Evolutionary conservation across 2,888 invertebrate genomes (phyloP), one percentile per base, ranked within the genome.

Genomic region (Orthosia incerta): DNA sequence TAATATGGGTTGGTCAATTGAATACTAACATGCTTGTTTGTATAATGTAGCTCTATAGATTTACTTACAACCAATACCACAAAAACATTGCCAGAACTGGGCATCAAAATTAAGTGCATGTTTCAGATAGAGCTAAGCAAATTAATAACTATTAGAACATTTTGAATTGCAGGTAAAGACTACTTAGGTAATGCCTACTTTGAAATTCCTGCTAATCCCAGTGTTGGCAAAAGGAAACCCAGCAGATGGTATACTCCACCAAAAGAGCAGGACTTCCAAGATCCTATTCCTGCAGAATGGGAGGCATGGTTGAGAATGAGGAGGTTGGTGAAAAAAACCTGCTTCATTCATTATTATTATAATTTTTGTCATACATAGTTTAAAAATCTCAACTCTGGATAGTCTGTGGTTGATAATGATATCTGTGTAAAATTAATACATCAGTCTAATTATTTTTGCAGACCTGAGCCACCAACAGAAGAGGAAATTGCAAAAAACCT

Each of bases 221-320:
- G 97, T 65, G 89, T 94, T 63, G 98, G 98, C 0, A 97, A 97
- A 91, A 96, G 97, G 62, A 97, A 96, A 82, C 90, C 97, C 0
- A 96, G 97, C 1, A 95, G 98, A 65, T 98, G 98, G 97, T 98
- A 98, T 93, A 97, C 97, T 79, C 98, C 98, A 0, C 93, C 95
- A 0, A 95, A 96, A 60, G 97, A 97, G 23, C 96, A 96, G 57
- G 97, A 97, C 76, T 98, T 98, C 86, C 97, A 97, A 80, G 97
- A 98, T 89, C 98, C 98, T 88, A 90, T 98, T 86, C 98, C 99
- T 0, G 97, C 98, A 0, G 99, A 99, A 93, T 99, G 99, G 99
- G 98, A 98, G 90, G 96, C 98, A 12, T 99, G 99, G 99, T 93
- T 99, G 62, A 96, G 99, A 83, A 97, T 97, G 83, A 94, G 97